Conservation (phyloP, 1,140 invertebrate genomes). For the Aphis craccivora region DNA sequence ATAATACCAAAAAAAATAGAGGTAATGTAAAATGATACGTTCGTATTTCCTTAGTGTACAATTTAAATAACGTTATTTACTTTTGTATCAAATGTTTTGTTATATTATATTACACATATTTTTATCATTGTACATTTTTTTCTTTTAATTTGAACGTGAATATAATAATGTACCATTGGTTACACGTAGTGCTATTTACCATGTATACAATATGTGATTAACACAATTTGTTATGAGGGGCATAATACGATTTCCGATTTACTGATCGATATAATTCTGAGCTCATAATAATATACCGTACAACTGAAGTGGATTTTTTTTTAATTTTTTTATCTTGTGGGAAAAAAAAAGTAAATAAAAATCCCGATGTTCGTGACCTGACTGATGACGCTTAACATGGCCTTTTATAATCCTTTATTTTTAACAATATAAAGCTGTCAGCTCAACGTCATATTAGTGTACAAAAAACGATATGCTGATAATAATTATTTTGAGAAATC, state of each 20-base stretch:
- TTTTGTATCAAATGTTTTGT: not conserved
- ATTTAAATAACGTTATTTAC: not conserved
- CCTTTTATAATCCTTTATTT: slow-evolving; percentile 6
- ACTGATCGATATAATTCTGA: not conserved
- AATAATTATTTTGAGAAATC: slow-evolving; percentile 11
- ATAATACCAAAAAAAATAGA: not conserved
- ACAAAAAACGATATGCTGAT: not conserved
- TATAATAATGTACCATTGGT: not conserved
- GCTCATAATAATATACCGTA: not conserved
- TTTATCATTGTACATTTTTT: not conserved
- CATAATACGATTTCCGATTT: not conserved
- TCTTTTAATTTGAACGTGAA: not conserved
- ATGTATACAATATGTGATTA: not conserved
- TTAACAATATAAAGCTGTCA: not conserved
- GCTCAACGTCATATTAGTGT: not conserved
- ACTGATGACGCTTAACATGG: not conserved
- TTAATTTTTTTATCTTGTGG: not conserved
- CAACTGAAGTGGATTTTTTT: not conserved
- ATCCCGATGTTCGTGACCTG: not conserved
- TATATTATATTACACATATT: not conserved
- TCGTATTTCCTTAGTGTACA: not conserved
- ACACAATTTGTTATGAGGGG: not conserved
- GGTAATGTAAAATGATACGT: not conserved
- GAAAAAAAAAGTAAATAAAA: not conserved
- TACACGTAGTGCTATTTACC: not conserved